These are phyloP conservation scores for Pseudorasbora parva DNA, from an alignment of 2,113 vertebrate species.

Conservation along the genomic window DNA sequence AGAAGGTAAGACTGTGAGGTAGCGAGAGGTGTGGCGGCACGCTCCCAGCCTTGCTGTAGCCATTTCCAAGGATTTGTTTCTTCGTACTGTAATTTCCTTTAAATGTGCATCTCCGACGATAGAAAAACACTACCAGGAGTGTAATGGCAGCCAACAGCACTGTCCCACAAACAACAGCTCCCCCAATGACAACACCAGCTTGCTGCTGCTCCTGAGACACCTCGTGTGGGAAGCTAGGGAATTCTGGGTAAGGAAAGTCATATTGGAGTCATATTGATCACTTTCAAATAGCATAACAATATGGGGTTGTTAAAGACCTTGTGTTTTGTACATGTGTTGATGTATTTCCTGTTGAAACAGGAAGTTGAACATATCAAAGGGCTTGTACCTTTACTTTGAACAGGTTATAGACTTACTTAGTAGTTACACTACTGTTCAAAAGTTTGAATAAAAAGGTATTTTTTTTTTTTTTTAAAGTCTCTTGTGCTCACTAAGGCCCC, in stretches of 20 bases:
- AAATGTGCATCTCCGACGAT: slow-evolving; percentile 85
- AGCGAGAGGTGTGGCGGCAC: slow-evolving; percentile 78
- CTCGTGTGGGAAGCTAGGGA: slow-evolving; percentile 81
- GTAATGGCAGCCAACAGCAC: slow-evolving; percentile 81
- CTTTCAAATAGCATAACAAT: slow-evolving; percentile 40
- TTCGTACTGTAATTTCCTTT: slow-evolving; percentile 92
- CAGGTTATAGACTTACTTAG: neutral
- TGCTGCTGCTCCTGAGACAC: slow-evolving; percentile 69
- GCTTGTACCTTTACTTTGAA: neutral
- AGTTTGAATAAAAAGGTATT: neutral
- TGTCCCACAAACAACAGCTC: slow-evolving; percentile 80
- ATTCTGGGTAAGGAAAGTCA: slow-evolving; percentile 87
- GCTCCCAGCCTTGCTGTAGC: slow-evolving; percentile 82
- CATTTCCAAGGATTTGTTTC: slow-evolving; percentile 87
- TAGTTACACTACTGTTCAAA: neutral
- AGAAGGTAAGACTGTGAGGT: slow-evolving; percentile 85
- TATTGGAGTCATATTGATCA: slow-evolving; percentile 74
- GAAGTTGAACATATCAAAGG: neutral
- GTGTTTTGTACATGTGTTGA: neutral
- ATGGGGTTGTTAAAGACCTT: neutral
- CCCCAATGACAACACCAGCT: slow-evolving; percentile 80
- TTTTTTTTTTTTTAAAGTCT: neutral
- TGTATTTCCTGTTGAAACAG: neutral
- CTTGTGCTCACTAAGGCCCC: neutral
- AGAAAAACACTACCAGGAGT: slow-evolving; percentile 79